A percentile compares a stretch with the other conserved stretches of the same genome.
These are phyloP conservation scores for Lepidothrix coronata DNA, from an alignment of 2,113 vertebrate species.

Conservation along the genomic window DNA sequence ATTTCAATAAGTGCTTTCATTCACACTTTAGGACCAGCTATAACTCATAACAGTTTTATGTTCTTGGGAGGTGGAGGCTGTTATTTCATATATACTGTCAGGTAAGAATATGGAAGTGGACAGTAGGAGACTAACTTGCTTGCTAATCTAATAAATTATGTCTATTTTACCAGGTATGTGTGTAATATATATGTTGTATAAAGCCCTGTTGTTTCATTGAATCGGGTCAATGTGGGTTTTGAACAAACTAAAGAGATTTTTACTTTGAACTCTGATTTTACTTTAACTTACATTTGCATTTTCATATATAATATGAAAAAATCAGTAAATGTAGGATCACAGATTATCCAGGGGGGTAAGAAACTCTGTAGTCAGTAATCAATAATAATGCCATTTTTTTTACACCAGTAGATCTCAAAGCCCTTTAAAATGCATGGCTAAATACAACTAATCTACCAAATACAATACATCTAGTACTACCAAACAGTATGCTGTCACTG, in stretches of 20 bases:
- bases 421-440: not conserved
- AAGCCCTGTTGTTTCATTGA: not conserved
- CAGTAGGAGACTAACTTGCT: not conserved
- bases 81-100: not conserved
- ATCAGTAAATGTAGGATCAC: not conserved
- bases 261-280: not conserved
- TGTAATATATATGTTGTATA: not conserved
- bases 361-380: not conserved
- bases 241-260: not conserved
- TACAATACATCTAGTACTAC: too few species aligned
- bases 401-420: not conserved
- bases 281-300: not conserved
- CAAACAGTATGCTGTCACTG: fast-evolving
- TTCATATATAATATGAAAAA: not conserved
- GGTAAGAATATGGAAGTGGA: fast-evolving
- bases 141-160: not conserved
- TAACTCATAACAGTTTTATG: not conserved
- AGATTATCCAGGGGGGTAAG: not conserved
- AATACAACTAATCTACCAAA: not conserved
- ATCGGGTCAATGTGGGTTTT: not conserved
- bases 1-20: not conserved
- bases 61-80: not conserved
- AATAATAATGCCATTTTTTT: not conserved
- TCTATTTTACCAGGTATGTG: not conserved
- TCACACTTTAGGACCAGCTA: not conserved